phyloP scores from a whole-genome alignment of 2,797 vertebrate species.

The Mus minutoides region DNA sequence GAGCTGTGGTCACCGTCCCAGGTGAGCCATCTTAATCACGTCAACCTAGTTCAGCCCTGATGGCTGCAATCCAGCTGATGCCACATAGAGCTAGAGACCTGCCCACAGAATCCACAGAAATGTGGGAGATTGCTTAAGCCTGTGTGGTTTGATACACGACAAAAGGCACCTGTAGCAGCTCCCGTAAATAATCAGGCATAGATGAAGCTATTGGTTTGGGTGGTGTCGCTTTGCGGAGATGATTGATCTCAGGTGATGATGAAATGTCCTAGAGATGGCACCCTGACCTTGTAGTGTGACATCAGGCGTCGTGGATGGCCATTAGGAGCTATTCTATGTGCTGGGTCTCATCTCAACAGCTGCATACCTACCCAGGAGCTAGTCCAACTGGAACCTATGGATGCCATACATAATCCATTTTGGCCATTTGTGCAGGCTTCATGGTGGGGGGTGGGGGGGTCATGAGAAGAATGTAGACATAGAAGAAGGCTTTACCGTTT shows the following conservation, averaged over 20 bases:
- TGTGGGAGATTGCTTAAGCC: neutral
- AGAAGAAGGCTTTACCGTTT: conserved; percentile 85
- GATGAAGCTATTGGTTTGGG: neutral
- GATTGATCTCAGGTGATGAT: neutral
- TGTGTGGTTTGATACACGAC: neutral
- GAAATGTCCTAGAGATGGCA: neutral
- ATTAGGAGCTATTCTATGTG: neutral
- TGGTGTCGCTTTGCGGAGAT: neutral
- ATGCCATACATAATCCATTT: neutral
- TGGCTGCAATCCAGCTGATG: neutral
- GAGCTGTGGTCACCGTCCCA: neutral
- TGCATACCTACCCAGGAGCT: neutral
- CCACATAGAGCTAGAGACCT: neutral
- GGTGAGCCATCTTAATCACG: neutral
- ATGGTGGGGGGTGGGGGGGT: fast-evolving
- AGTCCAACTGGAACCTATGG: neutral
- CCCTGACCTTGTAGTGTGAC: neutral
- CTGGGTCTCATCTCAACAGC: neutral
- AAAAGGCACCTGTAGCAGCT: neutral
- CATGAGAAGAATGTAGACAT: neutral
- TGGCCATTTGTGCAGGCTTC: neutral
- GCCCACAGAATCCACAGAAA: neutral
- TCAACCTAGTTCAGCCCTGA: neutral
- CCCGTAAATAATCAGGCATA: neutral
- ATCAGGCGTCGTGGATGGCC: neutral